phyloP scores from a whole-genome alignment of 2,888 invertebrate genomes.

The Drosophila mimetica region DNA sequence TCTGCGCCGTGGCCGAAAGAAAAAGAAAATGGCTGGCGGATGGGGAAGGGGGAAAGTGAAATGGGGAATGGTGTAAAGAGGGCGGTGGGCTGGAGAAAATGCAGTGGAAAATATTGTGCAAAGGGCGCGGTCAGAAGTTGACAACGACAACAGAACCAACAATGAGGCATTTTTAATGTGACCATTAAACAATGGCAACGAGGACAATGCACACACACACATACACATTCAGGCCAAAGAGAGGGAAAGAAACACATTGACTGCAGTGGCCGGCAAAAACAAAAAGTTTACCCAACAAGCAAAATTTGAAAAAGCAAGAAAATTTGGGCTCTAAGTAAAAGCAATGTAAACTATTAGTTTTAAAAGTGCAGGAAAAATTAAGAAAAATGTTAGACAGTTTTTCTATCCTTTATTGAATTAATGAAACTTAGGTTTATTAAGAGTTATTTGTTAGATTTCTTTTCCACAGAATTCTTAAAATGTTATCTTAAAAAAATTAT shows the following conservation, averaged over 20 bases:
- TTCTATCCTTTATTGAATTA: no score
- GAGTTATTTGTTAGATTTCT: no score
- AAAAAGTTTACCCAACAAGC: slow-evolving; percentile 51
- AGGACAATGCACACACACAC: slow-evolving; percentile 61
- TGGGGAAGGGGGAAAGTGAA: slow-evolving; percentile 22
- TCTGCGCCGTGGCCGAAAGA: slow-evolving; percentile 43
- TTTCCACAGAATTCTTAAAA: no score
- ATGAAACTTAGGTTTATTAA: no score
- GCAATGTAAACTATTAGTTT: no score
- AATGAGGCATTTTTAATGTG: slow-evolving; percentile 79
- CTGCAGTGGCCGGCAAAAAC: slow-evolving; percentile 35
- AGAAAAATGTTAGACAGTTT: no score
- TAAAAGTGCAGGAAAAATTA: no score
- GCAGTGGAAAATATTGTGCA: slow-evolving; percentile 59
- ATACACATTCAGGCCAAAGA: slow-evolving; percentile 7
- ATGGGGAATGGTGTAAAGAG: slow-evolving; percentile 23
- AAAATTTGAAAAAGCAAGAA: neutral
- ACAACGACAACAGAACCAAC: slow-evolving; percentile 54
- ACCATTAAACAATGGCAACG: slow-evolving; percentile 79
- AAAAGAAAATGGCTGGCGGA: slow-evolving; percentile 49
- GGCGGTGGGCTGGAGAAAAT: slow-evolving; percentile 46
- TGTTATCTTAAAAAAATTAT: no score
- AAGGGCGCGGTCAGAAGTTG: slow-evolving; percentile 63
- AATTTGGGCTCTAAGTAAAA: no score
- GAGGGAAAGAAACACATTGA: slow-evolving; percentile 19